These are phyloP conservation scores for Melopsittacus undulatus DNA, from an alignment of 2,797 vertebrate genomes.

Conservation along the genomic window DNA sequence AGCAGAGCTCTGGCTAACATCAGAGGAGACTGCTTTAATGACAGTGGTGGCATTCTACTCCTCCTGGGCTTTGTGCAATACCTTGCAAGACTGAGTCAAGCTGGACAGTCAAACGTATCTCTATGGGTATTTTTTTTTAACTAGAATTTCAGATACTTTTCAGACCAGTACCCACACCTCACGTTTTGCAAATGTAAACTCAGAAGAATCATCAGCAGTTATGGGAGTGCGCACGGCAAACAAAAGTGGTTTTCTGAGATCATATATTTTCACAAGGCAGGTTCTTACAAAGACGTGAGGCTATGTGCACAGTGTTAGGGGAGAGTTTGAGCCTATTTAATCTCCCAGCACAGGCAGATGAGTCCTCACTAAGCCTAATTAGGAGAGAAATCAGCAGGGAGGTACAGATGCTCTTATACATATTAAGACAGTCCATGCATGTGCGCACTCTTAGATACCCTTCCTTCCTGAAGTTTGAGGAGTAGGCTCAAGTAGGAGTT, in stretches of 20 bases:
- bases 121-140: background rate
- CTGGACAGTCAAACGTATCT: background rate
- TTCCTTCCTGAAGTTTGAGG: background rate
- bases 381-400: background rate
- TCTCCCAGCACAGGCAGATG: background rate
- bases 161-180: background rate
- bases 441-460: background rate
- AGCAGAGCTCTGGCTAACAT: slow-evolving; percentile 18
- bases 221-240: background rate
- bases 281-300: rapidly evolving
- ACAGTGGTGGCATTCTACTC: background rate
- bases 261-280: background rate
- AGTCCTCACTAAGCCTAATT: background rate
- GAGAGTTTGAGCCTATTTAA: background rate
- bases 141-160: background rate
- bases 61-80: background rate
- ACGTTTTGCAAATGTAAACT: background rate
- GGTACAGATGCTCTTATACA: background rate
- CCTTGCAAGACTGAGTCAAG: background rate
- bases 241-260: background rate
- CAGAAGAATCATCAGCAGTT: background rate
- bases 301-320: background rate
- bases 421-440: background rate
- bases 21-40: background rate
- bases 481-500: background rate